Evolutionary conservation across 1,140 invertebrate genomes (phyloP), one percentile per base, ranked within the genome.

Genomic region (Sitobion miscanthi): DNA sequence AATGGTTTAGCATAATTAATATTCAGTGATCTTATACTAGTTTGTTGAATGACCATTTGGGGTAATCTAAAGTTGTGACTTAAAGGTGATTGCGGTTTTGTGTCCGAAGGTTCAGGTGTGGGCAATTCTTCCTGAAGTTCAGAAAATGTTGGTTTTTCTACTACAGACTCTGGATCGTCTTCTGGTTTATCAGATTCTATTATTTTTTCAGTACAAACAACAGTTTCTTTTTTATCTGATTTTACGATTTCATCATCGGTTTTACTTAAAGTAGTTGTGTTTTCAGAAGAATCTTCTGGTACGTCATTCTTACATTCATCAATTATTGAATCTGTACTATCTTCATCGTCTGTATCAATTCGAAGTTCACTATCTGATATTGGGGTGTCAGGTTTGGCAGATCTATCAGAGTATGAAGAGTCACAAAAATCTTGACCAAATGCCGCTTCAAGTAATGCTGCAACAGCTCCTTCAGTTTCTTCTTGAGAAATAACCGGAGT

Each of bases 401-500:
- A 97, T 94, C 98, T 97, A 23, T 97, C 96, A 93, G 95, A 94
- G n/a, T 96, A 94, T 0, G 96, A 95, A 49, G 96, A 96, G 91
- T 96, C 96, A 93, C 96, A 96, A 20, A 96, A 95, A 14, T 96
- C 96, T 1, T 95, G 96, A 17, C 97, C 97, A 95, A 98, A 98
- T 93, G 97, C 98, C 95, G 98, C 98, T 62, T 97, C 97, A 45
- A 98, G 95, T 11, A 99, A 95, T 17, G 98, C 98, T 5, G 98
- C 98, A 0, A 99, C 98, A 0, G 98, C 98, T 95, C 98, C 98
- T 95, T 98, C 98, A 0, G 98, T 99, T 95, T 99, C 98, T 95
- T 98, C 98, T 95, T 98, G 98, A 1, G 98, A 98, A 94, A 98
- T 98, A 0, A 98, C 96, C 2, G 97, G 97, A 83, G 98, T 96